These are phyloP conservation scores for Callocephalon fimbriatum DNA, from an alignment of 2,113 vertebrate species.

Conservation along the genomic window DNA sequence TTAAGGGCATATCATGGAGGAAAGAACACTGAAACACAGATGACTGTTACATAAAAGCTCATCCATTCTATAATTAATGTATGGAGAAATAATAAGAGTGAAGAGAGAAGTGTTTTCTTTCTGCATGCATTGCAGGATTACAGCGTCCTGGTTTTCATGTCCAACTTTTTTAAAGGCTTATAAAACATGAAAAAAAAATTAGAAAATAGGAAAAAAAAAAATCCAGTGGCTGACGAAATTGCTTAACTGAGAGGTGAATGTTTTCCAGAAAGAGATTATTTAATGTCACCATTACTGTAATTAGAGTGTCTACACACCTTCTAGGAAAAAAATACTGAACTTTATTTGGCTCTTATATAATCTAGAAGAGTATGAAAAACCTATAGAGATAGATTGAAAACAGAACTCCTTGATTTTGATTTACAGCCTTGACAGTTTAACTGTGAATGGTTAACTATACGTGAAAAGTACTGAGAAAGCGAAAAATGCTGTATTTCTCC, in stretches of 20 bases:
- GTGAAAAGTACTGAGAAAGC: neutral
- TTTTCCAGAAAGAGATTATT: neutral
- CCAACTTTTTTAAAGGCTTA: neutral
- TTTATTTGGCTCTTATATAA: neutral
- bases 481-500: neutral
- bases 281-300: neutral
- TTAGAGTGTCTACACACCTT: neutral
- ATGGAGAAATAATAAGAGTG: neutral
- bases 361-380: neutral
- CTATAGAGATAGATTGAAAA: neutral
- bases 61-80: neutral
- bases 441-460: neutral
- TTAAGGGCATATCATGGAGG: neutral
- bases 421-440: neutral
- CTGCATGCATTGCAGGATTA: neutral
- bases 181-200: neutral
- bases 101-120: neutral
- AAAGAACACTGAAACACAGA: neutral
- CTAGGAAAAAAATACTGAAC: neutral
- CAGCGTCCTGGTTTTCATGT: neutral
- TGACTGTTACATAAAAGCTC: neutral
- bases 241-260: accelerated
- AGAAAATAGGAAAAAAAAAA: neutral
- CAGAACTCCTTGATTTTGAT: neutral
- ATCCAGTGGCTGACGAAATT: neutral